Evolutionary conservation across 2,888 invertebrate species (phyloP).

Genomic region (Eremobia ochroleuca): DNA sequence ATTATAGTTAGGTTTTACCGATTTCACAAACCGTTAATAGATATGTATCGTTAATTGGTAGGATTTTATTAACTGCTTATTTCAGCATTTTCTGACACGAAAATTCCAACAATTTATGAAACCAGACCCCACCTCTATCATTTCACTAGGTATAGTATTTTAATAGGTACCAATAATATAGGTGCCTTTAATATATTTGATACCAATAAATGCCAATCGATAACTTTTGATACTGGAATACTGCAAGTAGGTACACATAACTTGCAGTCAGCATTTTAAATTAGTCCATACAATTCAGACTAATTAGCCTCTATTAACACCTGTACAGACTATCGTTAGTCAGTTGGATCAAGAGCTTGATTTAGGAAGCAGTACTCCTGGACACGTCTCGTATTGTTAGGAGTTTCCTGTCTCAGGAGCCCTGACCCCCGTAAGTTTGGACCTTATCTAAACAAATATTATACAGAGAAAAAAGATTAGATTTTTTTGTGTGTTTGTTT

Average conservation of each 20-base stretch:
- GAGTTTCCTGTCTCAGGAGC: background rate
- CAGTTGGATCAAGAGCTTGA: background rate
- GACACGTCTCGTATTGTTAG: background rate
- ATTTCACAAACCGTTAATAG: background rate
- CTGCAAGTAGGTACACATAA: background rate
- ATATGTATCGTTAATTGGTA: too few relatives aligned
- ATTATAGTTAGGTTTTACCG: background rate
- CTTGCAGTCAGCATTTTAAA: background rate
- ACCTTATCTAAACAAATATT: background rate
- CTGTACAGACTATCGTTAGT: background rate
- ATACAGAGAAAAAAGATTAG: background rate
- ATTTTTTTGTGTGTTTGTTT: background rate
- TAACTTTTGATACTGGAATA: background rate
- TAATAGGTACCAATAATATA: background rate
- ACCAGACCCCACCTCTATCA: background rate
- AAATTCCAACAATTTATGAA: background rate
- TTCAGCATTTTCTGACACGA: background rate
- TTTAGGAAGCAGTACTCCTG: background rate
- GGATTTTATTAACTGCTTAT: background rate
- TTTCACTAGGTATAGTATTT: background rate
- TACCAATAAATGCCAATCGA: conserved; percentile 6
- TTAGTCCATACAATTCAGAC: background rate
- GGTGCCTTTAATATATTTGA: background rate
- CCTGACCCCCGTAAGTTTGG: background rate
- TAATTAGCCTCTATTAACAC: background rate